phyloP scores from a whole-genome alignment of 2,888 invertebrate species.

The Pemphredon lugubris region DNA sequence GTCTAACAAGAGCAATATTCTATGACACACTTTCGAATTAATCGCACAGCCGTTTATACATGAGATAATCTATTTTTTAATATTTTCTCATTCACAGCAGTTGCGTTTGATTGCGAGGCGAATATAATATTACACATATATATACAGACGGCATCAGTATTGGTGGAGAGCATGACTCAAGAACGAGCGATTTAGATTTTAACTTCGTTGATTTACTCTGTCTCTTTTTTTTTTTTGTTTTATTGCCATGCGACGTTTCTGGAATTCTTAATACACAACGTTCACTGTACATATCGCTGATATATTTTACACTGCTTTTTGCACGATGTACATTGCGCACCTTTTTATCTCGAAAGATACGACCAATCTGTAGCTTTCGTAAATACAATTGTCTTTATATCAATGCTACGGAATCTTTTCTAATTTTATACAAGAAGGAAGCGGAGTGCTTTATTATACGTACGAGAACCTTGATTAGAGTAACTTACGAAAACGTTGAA shows the following conservation, averaged over 20 bases:
- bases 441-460: constrained; percentile 2
- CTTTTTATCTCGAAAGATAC: constrained; percentile 1
- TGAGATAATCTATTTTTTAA: too few species aligned
- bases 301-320: constrained; percentile 9
- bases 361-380: background rate
- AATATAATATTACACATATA: constrained; percentile 9
- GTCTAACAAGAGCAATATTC: too few species aligned
- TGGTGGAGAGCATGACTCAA: constrained; percentile 36
- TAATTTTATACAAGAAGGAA: constrained; percentile 28
- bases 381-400: constrained; percentile 2
- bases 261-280: background rate
- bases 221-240: background rate
- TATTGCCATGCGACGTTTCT: background rate
- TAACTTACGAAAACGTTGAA: background rate
- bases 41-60: too few species aligned
- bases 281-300: constrained; percentile 33
- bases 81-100: too few species aligned
- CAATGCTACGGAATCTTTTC: constrained; percentile 11
- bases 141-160: constrained; percentile 30
- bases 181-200: background rate
- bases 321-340: background rate
- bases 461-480: background rate
- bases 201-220: background rate
- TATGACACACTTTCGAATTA: too few species aligned
- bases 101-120: too few species aligned